A percentile compares a stretch with the other conserved stretches of the same genome.
phyloP scores from a whole-genome alignment of 2,113 vertebrate genomes.

The Sciurus niger region DNA sequence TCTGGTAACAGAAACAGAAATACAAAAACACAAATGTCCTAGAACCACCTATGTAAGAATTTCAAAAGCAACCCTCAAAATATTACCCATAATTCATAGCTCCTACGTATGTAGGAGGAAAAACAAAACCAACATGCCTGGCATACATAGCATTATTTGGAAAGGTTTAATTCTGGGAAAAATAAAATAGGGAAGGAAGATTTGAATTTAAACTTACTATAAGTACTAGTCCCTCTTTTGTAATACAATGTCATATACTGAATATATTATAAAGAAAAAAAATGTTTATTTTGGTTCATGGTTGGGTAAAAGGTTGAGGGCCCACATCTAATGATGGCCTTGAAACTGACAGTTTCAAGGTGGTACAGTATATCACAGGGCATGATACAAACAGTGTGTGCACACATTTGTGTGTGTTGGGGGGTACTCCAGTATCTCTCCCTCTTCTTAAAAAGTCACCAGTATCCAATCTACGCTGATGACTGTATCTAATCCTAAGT shows the following conservation, averaged over 20 bases:
- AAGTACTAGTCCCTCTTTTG: not conserved
- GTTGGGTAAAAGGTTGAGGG: not conserved
- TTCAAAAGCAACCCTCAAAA: not conserved
- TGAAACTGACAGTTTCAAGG: not conserved
- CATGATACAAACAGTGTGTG: not conserved
- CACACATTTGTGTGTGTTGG: not conserved
- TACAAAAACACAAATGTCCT: not conserved
- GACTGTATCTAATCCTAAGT: not conserved
- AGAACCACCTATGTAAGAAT: not conserved
- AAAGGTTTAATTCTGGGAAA: not conserved
- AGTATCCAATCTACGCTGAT: not conserved
- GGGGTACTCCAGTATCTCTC: not conserved
- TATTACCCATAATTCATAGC: not conserved
- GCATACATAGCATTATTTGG: fast-evolving
- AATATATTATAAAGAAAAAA: not conserved
- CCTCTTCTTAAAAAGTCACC: not conserved
- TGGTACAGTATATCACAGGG: not conserved
- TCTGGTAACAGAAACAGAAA: not conserved
- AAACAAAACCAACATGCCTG: not conserved
- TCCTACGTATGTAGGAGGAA: not conserved
- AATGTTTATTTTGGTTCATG: not conserved
- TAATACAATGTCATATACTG: not conserved
- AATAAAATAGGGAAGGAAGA: not conserved
- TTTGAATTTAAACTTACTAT: no score
- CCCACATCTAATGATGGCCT: no score